Evolutionary conservation across 2,797 vertebrate species (phyloP).

Genomic region (Anableps anableps): DNA sequence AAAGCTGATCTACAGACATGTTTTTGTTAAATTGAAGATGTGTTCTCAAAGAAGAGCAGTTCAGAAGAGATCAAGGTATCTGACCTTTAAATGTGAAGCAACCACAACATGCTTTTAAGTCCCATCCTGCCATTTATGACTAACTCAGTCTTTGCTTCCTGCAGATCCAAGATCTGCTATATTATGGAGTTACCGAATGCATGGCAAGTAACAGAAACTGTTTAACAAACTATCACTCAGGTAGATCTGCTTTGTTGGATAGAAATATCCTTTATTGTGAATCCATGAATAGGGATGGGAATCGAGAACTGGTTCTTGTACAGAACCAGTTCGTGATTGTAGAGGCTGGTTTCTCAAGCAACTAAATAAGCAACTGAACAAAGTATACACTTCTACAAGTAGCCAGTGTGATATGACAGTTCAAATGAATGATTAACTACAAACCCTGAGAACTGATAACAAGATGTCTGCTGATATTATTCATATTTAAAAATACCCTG

Average conservation of each 20-base stretch:
- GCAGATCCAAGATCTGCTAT: not conserved
- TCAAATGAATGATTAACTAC: too few relatives aligned
- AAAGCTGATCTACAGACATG: conserved; percentile 55
- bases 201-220: not conserved
- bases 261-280: too few relatives aligned
- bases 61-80: conserved; percentile 47
- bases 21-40: conserved; percentile 53
- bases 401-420: too few relatives aligned
- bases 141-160: not conserved
- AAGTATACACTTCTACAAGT: too few relatives aligned
- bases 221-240: not conserved
- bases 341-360: too few relatives aligned
- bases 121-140: conserved; percentile 35
- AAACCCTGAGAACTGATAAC: too few relatives aligned
- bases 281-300: too few relatives aligned
- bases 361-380: too few relatives aligned
- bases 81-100: conserved; percentile 6
- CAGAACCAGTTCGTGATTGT: too few relatives aligned
- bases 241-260: not conserved
- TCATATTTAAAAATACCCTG: too few relatives aligned
- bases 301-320: too few relatives aligned
- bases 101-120: not conserved
- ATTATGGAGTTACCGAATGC: not conserved
- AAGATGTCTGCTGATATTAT: too few relatives aligned
- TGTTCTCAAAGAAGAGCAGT: conserved; percentile 16